These are phyloP conservation scores for Sesia apiformis DNA, from an alignment of 2,888 invertebrate species.

Conservation along the genomic window DNA sequence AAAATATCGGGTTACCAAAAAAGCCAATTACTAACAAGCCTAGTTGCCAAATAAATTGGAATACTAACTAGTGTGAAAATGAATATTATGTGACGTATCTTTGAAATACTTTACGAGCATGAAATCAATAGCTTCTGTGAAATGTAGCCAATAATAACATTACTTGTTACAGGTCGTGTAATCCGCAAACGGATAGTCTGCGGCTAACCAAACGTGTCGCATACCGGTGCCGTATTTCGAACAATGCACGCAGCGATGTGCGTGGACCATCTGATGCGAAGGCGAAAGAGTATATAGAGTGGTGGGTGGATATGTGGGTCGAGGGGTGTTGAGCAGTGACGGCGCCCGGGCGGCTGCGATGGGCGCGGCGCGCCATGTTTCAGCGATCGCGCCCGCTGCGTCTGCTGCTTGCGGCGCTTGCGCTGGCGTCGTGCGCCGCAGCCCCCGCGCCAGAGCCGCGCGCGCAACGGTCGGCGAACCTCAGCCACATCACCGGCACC, in stretches of 20 bases:
- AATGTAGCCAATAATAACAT: slow-evolving; percentile 5
- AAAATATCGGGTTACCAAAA: too few relatives aligned
- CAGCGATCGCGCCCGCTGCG: slow-evolving; percentile 69
- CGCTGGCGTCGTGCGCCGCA: slow-evolving; percentile 66
- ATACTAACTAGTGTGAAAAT: too few relatives aligned
- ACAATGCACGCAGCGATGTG: slow-evolving; percentile 19
- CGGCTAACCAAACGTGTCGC: slow-evolving; percentile 11
- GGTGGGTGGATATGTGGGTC: slow-evolving; percentile 24
- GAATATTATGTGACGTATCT: too few relatives aligned
- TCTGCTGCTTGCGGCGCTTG: slow-evolving; percentile 71
- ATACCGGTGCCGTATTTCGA: slow-evolving; percentile 31
- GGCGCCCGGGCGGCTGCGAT: slow-evolving; percentile 68
- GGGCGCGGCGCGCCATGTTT: slow-evolving; percentile 72
- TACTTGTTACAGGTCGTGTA: slow-evolving; percentile 59
- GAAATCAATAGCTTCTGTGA: too few relatives aligned
- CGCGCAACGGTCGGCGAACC: slow-evolving; percentile 85
- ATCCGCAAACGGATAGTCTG: slow-evolving; percentile 27
- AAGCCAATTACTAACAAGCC: too few relatives aligned
- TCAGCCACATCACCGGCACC: slow-evolving; percentile 86
- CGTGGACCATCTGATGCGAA: not conserved
- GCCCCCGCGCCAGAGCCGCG: slow-evolving; percentile 72
- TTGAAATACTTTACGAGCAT: too few relatives aligned
- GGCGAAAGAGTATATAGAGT: not conserved
- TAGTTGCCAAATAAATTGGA: too few relatives aligned
- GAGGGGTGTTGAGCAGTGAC: slow-evolving; percentile 63